Evolutionary conservation across 2,113 vertebrate genomes (phyloP).

Genomic region (Halichoeres trimaculatus): DNA sequence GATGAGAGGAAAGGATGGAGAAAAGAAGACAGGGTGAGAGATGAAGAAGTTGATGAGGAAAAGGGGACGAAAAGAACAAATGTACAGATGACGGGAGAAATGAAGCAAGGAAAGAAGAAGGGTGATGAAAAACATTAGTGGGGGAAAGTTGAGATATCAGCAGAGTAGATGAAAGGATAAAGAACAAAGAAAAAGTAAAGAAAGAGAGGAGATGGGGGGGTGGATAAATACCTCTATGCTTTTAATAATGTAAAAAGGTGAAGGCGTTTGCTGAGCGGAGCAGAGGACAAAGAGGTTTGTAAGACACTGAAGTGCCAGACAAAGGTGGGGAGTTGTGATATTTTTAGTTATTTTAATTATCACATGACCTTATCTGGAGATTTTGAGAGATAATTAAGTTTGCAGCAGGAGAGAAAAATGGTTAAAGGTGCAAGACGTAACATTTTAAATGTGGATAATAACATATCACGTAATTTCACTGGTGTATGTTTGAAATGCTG

Average conservation of each 20-base stretch:
- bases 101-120: constrained; percentile 1
- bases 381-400: not conserved
- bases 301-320: not conserved
- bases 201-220: constrained; percentile 2
- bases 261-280: constrained; percentile 33
- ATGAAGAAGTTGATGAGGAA: not conserved
- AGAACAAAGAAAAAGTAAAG: constrained; percentile 22
- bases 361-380: not conserved
- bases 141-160: constrained; percentile 19
- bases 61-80: not conserved
- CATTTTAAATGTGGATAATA: too few relatives aligned
- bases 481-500: too few relatives aligned
- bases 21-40: constrained; percentile 2
- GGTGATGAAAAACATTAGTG: constrained; percentile 5
- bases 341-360: constrained; percentile 3
- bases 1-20: not conserved
- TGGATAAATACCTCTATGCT: constrained; percentile 35
- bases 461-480: too few relatives aligned
- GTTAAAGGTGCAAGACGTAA: not conserved
- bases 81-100: constrained; percentile 7
- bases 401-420: not conserved
- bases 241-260: constrained; percentile 70
- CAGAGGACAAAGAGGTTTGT: constrained; percentile 46
- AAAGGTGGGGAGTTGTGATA: not conserved
- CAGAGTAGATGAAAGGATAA: constrained; percentile 40